Evolutionary conservation across 1,140 invertebrate genomes (phyloP).

Genomic region (Nephotettix cincticeps): DNA sequence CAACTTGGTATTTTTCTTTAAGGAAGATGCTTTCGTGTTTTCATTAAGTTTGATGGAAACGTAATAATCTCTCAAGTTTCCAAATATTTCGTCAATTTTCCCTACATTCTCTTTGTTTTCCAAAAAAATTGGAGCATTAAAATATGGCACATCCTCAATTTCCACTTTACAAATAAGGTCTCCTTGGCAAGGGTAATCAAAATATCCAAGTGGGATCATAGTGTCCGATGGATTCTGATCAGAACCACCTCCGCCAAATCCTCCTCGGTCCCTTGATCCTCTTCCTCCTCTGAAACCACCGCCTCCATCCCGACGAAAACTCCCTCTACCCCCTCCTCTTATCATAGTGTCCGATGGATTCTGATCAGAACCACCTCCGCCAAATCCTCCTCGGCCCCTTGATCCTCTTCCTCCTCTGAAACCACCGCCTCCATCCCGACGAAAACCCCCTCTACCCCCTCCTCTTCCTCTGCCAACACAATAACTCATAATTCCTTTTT

Average conservation of each 20-base stretch:
- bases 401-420: neutral
- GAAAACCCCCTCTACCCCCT: neutral
- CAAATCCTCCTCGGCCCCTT: neutral
- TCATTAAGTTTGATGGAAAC: slow-evolving; percentile 94
- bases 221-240: neutral
- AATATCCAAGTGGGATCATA: slow-evolving; percentile 46
- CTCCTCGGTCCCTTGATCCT: neutral
- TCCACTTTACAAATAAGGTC: slow-evolving; percentile 92
- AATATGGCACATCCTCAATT: slow-evolving; percentile 94
- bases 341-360: neutral
- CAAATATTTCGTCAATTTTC: slow-evolving; percentile 99
- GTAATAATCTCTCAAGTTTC: slow-evolving; percentile 87
- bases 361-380: neutral
- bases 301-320: neutral
- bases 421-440: neutral
- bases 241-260: neutral
- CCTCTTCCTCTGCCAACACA: no score
- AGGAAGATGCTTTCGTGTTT: slow-evolving; percentile 90
- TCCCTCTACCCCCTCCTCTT: no score
- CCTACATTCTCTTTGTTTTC: slow-evolving; percentile 97
- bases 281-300: neutral
- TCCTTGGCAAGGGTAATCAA: slow-evolving; percentile 88
- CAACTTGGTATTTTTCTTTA: slow-evolving; percentile 79
- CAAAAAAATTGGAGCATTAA: slow-evolving; percentile 96
- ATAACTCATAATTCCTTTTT: no score